These are phyloP conservation scores for Chrysolina oricalcia DNA, from an alignment of 2,888 invertebrate genomes.

Conservation along the genomic window DNA sequence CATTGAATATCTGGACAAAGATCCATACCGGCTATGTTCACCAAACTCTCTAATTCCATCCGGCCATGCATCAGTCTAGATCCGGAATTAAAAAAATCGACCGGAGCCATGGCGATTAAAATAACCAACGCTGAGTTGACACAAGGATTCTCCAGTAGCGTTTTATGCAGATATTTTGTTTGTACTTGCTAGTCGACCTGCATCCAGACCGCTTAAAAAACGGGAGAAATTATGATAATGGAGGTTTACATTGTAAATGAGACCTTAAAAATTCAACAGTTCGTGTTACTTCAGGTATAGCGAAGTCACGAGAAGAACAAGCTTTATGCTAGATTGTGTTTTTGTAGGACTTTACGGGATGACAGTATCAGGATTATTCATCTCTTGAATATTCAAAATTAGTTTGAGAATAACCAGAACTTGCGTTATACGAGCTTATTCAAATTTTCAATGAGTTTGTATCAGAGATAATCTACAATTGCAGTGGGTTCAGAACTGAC, in stretches of 20 bases:
- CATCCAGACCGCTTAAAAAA: slow-evolving; percentile 18
- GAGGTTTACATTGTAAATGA: slow-evolving; percentile 31
- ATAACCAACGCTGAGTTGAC: slow-evolving; percentile 2
- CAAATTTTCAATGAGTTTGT: no score
- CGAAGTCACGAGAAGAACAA: not conserved
- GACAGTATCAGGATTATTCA: not conserved
- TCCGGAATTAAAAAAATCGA: slow-evolving; percentile 2
- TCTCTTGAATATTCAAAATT: not conserved
- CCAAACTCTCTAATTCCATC: not conserved
- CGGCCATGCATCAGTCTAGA: slow-evolving; percentile 6
- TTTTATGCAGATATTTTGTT: slow-evolving; percentile 11
- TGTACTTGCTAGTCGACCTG: slow-evolving; percentile 1
- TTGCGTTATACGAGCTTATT: no score
- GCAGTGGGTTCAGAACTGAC: no score
- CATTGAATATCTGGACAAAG: not conserved
- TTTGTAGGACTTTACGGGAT: not conserved
- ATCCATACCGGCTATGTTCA: not conserved
- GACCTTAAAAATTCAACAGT: slow-evolving; percentile 30
- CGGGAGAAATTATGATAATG: slow-evolving; percentile 19
- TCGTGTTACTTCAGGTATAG: slow-evolving; percentile 17
- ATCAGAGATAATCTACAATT: no score
- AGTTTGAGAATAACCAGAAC: no score
- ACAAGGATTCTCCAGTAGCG: not conserved
- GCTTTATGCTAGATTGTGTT: slow-evolving; percentile 1
- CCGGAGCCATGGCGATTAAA: not conserved